These are phyloP conservation scores for Drosophila nigricruria DNA, from an alignment of 2,888 invertebrate species.

Conservation along the genomic window DNA sequence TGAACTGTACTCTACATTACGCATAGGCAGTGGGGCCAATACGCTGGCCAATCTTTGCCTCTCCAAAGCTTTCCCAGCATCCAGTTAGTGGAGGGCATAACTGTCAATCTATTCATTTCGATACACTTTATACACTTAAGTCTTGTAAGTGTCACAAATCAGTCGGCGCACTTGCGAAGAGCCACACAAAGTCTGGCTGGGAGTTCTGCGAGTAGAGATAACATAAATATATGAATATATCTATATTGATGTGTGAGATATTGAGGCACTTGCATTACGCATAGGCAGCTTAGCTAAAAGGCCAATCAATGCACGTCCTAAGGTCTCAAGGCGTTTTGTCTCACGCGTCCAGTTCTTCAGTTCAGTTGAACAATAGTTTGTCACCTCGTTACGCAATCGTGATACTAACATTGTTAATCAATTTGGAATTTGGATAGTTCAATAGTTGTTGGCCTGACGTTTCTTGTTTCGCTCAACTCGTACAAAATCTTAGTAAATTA, in stretches of 20 bases:
- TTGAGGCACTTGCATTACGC: conserved; percentile 38
- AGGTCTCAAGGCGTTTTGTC: conserved; percentile 47
- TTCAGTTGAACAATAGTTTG: conserved; percentile 29
- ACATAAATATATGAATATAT: not conserved
- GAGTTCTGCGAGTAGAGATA: conserved; percentile 27
- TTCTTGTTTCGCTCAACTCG: not conserved
- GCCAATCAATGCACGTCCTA: conserved; percentile 35
- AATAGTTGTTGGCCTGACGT: not conserved
- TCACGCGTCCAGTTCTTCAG: conserved; percentile 39
- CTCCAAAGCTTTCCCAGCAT: conserved; percentile 43
- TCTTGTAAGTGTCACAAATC: conserved; percentile 25
- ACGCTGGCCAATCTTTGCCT: conserved; percentile 22
- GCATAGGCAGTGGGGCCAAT: conserved; percentile 39
- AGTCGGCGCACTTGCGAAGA: conserved; percentile 42
- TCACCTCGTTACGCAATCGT: conserved; percentile 34
- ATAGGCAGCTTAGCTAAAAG: conserved; percentile 41
- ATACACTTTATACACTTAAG: not conserved
- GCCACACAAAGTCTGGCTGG: conserved; percentile 45
- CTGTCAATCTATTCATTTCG: conserved; percentile 11
- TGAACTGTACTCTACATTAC: conserved; percentile 34
- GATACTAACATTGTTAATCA: conserved; percentile 35
- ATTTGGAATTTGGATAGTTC: conserved; percentile 24
- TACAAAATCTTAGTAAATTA: conserved; percentile 10
- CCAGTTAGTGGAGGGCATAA: not conserved
- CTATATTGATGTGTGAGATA: no score